Percentiles rank a stretch among this genome's conserved stretches.
These are phyloP conservation scores for Sturmia bella DNA, from an alignment of 2,888 invertebrate species.

Conservation along the genomic window DNA sequence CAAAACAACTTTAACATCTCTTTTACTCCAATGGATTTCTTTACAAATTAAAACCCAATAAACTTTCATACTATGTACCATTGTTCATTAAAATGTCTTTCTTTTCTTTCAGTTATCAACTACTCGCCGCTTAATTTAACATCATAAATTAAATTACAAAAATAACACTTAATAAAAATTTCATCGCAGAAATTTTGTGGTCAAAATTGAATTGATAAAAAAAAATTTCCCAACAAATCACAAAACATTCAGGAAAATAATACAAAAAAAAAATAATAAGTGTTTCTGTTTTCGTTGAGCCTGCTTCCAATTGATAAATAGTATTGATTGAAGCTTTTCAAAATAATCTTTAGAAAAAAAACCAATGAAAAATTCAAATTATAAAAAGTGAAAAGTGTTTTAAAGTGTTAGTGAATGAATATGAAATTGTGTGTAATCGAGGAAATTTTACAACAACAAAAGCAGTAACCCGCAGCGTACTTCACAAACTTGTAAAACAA, in stretches of 20 bases:
- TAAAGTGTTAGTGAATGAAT: constrained; percentile 17
- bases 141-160: constrained; percentile 53
- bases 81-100: constrained; percentile 26
- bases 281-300: no score
- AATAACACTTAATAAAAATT: constrained; percentile 50
- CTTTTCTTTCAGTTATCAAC: constrained; percentile 56
- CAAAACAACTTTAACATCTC: no score
- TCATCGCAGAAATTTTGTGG: constrained; percentile 37
- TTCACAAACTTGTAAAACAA: neutral
- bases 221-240: neutral
- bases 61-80: neutral
- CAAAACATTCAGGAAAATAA: constrained; percentile 1
- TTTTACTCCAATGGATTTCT: no score
- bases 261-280: constrained; percentile 2
- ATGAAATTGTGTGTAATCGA: constrained; percentile 43
- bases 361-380: constrained; percentile 1
- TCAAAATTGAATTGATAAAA: constrained; percentile 41
- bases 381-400: constrained; percentile 2
- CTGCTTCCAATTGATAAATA: no score
- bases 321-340: no score
- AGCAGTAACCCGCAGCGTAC: neutral
- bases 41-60: no score
- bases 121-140: constrained; percentile 48
- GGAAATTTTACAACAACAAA: constrained; percentile 50
- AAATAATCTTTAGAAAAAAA: neutral